Evolutionary conservation across 2,888 invertebrate genomes (phyloP).

Genomic region (Tigriopus californicus): DNA sequence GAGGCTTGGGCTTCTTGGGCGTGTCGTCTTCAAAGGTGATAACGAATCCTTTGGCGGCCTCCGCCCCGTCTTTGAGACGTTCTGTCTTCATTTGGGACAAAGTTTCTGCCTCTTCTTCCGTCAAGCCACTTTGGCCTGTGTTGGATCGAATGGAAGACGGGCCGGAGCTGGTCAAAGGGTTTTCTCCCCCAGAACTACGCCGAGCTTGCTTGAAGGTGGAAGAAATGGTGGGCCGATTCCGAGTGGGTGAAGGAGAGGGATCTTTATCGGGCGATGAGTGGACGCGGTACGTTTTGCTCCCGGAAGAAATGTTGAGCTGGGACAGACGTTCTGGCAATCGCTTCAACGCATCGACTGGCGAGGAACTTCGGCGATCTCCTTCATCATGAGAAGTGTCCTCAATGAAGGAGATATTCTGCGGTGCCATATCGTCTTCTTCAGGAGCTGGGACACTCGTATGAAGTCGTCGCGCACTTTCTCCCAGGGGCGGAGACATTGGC

Average conservation of each 20-base stretch:
- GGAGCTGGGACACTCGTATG: conserved; percentile 45
- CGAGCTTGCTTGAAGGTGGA: conserved; percentile 13
- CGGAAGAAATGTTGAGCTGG: conserved; percentile 64
- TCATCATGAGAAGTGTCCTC: conserved; percentile 29
- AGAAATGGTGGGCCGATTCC: neutral
- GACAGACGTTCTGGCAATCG: conserved; percentile 38
- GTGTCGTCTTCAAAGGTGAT: conserved; percentile 75
- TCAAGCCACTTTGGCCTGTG: neutral
- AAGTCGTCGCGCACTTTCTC: conserved; percentile 20
- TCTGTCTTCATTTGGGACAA: conserved; percentile 18
- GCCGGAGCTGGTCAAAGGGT: neutral
- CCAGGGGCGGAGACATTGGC: neutral
- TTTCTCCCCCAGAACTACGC: conserved; percentile 16
- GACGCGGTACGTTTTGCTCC: conserved; percentile 46
- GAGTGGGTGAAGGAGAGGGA: neutral
- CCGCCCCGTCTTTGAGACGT: conserved; percentile 22
- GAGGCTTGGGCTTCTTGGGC: conserved; percentile 73
- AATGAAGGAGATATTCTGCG: conserved; percentile 79
- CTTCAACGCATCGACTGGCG: conserved; percentile 21
- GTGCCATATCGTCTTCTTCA: conserved; percentile 69
- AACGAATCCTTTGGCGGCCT: conserved; percentile 56
- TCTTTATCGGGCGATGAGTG: neutral
- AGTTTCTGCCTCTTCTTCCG: conserved; percentile 12
- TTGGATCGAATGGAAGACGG: conserved; percentile 11
- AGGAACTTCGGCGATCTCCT: conserved; percentile 29